Conservation (phyloP, 2,888 invertebrate species). For the Euplexia lucipara region DNA sequence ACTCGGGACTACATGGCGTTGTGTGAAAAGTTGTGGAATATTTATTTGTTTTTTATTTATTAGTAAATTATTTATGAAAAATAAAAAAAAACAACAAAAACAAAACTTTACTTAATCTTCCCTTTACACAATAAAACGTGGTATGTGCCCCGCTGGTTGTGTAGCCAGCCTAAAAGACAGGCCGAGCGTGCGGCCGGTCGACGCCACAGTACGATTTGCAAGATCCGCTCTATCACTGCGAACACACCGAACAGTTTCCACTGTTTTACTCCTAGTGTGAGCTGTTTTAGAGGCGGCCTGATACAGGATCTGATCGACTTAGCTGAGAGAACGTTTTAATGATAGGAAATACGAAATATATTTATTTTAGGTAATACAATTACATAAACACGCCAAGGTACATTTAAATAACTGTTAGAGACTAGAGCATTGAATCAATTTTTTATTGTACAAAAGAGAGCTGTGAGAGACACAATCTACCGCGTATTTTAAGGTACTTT, state of each 20-base stretch:
- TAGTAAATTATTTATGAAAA: not conserved
- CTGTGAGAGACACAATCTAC: too few species aligned
- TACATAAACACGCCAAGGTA: too few species aligned
- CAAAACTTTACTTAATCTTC: too few species aligned
- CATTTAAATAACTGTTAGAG: too few species aligned
- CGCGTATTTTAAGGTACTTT: too few species aligned
- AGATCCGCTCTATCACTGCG: conserved; percentile 84
- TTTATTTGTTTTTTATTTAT: too few species aligned
- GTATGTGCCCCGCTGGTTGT: conserved; percentile 30
- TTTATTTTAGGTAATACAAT: too few species aligned
- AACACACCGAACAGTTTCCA: conserved; percentile 78
- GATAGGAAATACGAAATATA: not conserved
- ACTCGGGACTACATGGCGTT: too few species aligned
- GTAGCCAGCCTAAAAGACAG: conserved; percentile 57
- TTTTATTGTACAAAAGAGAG: too few species aligned
- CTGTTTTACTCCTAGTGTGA: conserved; percentile 65
- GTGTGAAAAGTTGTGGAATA: too few species aligned
- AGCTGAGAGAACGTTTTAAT: not conserved
- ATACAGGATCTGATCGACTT: not conserved
- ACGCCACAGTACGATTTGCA: conserved; percentile 79
- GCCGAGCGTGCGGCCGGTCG: conserved; percentile 70
- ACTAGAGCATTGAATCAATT: too few species aligned
- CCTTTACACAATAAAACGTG: not conserved
- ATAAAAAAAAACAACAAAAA: not conserved
- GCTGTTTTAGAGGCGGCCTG: conserved; percentile 33